A percentile compares a stretch with the other conserved stretches of the same genome.
These are phyloP conservation scores for Esox masquinongy DNA, from an alignment of 2,797 vertebrate species.

Conservation along the genomic window DNA sequence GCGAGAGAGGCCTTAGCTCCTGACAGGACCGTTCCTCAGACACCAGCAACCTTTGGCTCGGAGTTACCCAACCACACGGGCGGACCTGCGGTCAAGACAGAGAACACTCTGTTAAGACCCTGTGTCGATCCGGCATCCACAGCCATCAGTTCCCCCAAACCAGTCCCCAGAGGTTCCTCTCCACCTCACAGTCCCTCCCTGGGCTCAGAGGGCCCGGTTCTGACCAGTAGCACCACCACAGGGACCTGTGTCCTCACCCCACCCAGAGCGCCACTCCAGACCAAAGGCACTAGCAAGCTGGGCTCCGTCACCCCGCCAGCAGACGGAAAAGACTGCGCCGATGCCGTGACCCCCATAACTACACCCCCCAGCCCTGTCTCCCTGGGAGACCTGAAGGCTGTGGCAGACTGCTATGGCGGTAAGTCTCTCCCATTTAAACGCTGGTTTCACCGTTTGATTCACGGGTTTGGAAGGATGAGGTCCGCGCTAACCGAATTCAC, in stretches of 20 bases:
- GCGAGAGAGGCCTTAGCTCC: conserved; percentile 26
- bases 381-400: conserved; percentile 80
- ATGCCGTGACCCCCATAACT: conserved; percentile 61
- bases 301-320: conserved; percentile 76
- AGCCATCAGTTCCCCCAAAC: conserved; percentile 57
- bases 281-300: conserved; percentile 68
- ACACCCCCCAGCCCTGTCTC: conserved; percentile 75
- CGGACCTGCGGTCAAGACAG: conserved; percentile 77
- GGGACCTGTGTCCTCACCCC: conserved; percentile 80
- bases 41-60: conserved; percentile 48
- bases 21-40: conserved; percentile 60
- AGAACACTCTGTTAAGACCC: conserved; percentile 72
- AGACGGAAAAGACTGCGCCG: conserved; percentile 82
- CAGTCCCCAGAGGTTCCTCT: conserved; percentile 68
- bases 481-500: neutral
- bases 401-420: conserved; percentile 81
- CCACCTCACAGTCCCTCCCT: conserved; percentile 51
- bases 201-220: conserved; percentile 43
- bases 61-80: conserved; percentile 79
- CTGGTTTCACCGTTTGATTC: neutral
- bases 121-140: conserved; percentile 76
- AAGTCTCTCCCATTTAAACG: conserved; percentile 42
- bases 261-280: conserved; percentile 71
- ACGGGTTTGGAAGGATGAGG: neutral
- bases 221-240: conserved; percentile 53